Evolutionary conservation across 2,113 vertebrate species (phyloP), one percentile per base, ranked within the genome.

Genomic region (Trogon surrucura): DNA sequence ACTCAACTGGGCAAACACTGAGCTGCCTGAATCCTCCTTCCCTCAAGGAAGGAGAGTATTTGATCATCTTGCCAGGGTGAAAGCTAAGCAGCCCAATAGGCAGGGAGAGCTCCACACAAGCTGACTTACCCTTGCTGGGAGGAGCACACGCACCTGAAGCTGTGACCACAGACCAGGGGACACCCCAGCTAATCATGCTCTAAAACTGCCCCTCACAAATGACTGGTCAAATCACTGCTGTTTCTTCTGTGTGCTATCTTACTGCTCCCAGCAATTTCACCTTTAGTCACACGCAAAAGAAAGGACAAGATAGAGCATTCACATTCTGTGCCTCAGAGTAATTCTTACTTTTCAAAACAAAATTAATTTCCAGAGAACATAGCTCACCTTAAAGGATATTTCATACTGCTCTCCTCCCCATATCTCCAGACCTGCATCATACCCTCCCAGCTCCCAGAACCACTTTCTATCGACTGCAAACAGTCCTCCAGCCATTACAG

Each of bases 401-500:
- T 99, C 98, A 93, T 98, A 99, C 84, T 99, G 98, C 84, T 99
- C 98, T 96, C 98, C 98, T 95, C 98, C 98, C 98, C 98, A 99
- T 97, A 99, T 99, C 97, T 99, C 98, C 96, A 98, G 97, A 96
- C 98, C 98, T 61, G 98, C 97, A 96, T 98, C 98, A 73, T 98
- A 98, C 54, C 98, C 98, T 89, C 98, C 98, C 83, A 98, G 97
- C 96, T 98, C 98, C 98, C 98, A 99, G 98, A 99, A 99, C 99
- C 99, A 99, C 98, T 99, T 99, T 97, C 98, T 99, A 94, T 99
- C 98, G 94, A 99, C 98, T 25, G 99, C 99, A 50, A 99, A 99
- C 71, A 99, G 98, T 71, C 99, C 99, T 18, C 99, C 99, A 7
- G 99, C 99, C 99, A 99, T 99, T 96, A 99, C 99, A 7, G 99